phyloP scores from a whole-genome alignment of 1,140 invertebrate species.

The Dreissena rostriformis region DNA sequence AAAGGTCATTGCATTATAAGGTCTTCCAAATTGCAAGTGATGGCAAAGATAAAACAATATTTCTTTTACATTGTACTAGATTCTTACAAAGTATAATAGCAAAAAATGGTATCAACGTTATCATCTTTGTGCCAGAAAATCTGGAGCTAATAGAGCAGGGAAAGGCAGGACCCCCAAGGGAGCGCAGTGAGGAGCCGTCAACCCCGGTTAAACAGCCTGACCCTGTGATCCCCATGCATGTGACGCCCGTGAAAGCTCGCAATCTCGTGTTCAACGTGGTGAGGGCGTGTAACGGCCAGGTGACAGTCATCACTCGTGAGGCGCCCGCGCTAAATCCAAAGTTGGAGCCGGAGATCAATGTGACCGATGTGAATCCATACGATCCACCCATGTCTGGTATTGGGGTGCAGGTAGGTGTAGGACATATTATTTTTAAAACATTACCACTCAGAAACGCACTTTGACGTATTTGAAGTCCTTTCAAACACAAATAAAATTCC shows the following conservation, averaged over 20 bases:
- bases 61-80: no score
- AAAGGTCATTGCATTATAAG: no score
- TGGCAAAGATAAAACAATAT: no score
- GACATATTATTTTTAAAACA: no score
- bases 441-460: no score
- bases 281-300: not conserved
- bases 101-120: no score
- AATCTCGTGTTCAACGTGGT: conserved; percentile 9
- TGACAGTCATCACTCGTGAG: conserved; percentile 3
- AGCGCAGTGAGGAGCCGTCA: conserved; percentile 27
- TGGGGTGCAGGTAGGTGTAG: conserved; percentile 61
- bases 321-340: conserved; percentile 18
- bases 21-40: no score
- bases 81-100: no score
- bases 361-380: conserved; percentile 39
- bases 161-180: conserved; percentile 68
- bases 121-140: conserved; percentile 70
- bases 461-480: no score
- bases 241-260: conserved; percentile 13
- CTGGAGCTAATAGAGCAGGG: conserved; percentile 75
- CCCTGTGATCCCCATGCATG: conserved; percentile 40
- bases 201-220: conserved; percentile 41
- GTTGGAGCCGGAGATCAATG: conserved; percentile 38
- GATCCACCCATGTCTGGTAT: conserved; percentile 66
- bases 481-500: no score